Evolutionary conservation across 2,797 vertebrate species (phyloP).

Genomic region (Syngnathus acus): DNA sequence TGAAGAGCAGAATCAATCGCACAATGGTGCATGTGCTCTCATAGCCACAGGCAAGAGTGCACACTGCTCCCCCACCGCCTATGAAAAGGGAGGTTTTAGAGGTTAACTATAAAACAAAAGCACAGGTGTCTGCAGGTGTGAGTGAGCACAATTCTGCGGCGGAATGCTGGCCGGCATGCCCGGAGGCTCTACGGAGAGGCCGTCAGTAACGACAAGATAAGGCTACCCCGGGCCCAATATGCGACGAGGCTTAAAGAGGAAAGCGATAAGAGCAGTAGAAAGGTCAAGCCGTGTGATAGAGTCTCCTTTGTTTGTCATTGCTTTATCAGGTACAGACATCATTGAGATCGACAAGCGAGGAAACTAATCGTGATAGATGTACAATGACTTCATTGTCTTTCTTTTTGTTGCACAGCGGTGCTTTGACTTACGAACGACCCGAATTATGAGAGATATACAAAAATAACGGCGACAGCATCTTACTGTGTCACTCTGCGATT

Average conservation of each 20-base stretch:
- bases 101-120: constrained; percentile 54
- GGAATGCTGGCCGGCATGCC: constrained; percentile 43
- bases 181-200: constrained; percentile 38
- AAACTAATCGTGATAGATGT: constrained; percentile 13
- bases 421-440: not conserved
- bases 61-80: constrained; percentile 21
- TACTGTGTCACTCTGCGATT: not conserved
- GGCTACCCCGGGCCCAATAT: constrained; percentile 37
- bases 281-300: constrained; percentile 41
- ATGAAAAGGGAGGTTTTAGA: constrained; percentile 13
- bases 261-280: constrained; percentile 53
- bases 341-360: constrained; percentile 5
- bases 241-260: constrained; percentile 40
- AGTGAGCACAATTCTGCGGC: constrained; percentile 30
- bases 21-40: constrained; percentile 42
- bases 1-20: constrained; percentile 34
- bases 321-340: constrained; percentile 21
- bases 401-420: not conserved
- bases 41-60: constrained; percentile 45
- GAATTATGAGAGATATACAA: not conserved
- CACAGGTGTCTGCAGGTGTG: constrained; percentile 74
- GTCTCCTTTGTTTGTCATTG: constrained; percentile 11
- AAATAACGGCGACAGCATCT: too few relatives aligned
- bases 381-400: not conserved
- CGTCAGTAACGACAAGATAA: constrained; percentile 54